Base-by-base conservation (phyloP, 2,797 vertebrate genomes). In the Pseudochaenichthys georgianus region DNA sequence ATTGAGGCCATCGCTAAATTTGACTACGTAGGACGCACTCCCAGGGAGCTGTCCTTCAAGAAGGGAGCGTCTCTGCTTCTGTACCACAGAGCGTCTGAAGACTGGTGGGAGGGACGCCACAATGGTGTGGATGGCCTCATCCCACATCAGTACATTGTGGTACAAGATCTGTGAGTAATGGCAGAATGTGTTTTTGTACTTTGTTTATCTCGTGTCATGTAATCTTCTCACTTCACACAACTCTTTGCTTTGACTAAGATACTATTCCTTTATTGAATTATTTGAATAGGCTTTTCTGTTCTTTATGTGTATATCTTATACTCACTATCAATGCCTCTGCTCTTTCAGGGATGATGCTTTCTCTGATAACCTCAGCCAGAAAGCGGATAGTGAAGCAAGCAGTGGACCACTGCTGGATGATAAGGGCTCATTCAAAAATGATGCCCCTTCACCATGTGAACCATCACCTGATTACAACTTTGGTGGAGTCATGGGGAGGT, bases 281-380 rank as follows among this genome's bases (percentile, higher is more conserved):
- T 15, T 65, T 12, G 5, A 13, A 38, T 38, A 9, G 28, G 3
- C 4, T 1, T 43, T 45, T 17, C 19, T 21, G 12, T 12, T 13
- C 17, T 15, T 61, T 13, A 13, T 59, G 21, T 55, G 13, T 45
- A 8, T 38, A 4, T 61, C n/a, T 59, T 17, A 5, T 51, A 16
- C 58, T 71, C 43, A 64, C 31, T 11, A 16, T 3, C 12, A 21
- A 21, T 65, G 3, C 23, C 42, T 79, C 13, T 77, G 46, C 52
- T 84, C 51, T 82, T 77, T 67, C 63, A 99, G 98, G 94, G 98
- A 99, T 3, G 98, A 99, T 46, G 97, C 98, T 0, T 99, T 99
- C 92, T 99, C 98, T 0, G 98, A 99, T 93, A 99, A 95, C 89
- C 95, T 99, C 78, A 99, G 98, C 81, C 98, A 99, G 91, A 99